Conservation (phyloP, 2,888 invertebrate species). For the Eupithecia tripunctaria region DNA sequence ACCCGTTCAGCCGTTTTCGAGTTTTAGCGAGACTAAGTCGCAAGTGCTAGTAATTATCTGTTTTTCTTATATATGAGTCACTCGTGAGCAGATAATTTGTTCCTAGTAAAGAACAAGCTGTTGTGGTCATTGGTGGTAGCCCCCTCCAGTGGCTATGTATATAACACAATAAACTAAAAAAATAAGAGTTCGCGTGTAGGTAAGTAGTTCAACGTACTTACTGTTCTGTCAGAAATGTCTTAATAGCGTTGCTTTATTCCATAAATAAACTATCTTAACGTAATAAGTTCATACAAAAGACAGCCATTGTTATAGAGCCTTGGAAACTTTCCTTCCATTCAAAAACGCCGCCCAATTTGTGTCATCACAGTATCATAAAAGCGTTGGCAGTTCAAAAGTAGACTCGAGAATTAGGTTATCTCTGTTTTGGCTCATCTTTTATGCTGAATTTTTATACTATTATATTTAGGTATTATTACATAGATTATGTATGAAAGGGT, state of each 20-base stretch:
- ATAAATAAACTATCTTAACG: not conserved
- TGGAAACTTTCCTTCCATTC: slow-evolving; percentile 24
- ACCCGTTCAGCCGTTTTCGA: no score
- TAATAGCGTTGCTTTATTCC: not conserved
- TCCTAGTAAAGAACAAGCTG: not conserved
- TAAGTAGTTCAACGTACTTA: not conserved
- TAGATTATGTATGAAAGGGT: not conserved
- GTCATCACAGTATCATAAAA: slow-evolving; percentile 31
- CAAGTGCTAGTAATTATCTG: no score
- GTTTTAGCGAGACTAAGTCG: no score
- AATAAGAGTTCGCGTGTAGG: not conserved
- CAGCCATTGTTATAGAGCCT: slow-evolving; percentile 23
- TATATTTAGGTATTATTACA: not conserved
- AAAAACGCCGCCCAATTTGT: slow-evolving; percentile 28
- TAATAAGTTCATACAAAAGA: slow-evolving; percentile 10
- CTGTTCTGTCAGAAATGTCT: not conserved
- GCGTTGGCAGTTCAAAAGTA: slow-evolving; percentile 16
- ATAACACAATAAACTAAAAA: no score
- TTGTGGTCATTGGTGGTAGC: not conserved
- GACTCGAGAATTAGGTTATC: not conserved
- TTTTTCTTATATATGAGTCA: no score
- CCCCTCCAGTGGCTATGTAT: no score
- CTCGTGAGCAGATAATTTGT: not conserved
- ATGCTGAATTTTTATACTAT: not conserved
- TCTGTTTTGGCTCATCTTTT: not conserved